Conservation (phyloP, 2,113 vertebrate species). For the Bubalus kerabau region DNA sequence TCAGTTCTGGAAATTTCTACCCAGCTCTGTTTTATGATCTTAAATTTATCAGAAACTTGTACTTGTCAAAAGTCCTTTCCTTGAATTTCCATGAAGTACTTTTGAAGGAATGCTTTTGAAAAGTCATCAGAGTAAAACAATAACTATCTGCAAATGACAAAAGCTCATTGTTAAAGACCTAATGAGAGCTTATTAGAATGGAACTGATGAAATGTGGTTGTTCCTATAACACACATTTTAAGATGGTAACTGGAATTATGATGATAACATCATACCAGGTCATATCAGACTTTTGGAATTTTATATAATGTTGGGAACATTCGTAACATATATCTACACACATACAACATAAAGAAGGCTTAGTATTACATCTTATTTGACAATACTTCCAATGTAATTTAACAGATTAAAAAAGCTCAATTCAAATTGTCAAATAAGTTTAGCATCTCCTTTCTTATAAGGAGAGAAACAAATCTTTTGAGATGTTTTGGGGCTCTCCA, state of each 20-base stretch:
- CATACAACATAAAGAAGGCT: not conserved
- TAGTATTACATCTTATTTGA: not conserved
- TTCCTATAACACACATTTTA: not conserved
- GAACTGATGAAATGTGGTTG: not conserved
- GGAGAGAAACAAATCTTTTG: not conserved
- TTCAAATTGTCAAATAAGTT: not conserved
- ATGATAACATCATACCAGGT: not conserved
- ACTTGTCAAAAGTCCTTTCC: not conserved
- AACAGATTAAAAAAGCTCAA: not conserved
- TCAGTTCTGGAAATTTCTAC: not conserved
- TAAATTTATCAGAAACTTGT: not conserved
- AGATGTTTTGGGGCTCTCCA: not conserved
- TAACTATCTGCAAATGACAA: not conserved
- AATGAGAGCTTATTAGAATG: not conserved
- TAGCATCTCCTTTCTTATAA: not conserved
- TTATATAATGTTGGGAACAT: not conserved
- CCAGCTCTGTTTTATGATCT: not conserved
- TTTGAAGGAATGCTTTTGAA: not conserved
- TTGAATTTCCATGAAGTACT: not conserved
- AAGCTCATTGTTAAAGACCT: not conserved
- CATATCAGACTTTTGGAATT: not conserved
- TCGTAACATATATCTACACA: not conserved
- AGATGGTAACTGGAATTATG: not conserved
- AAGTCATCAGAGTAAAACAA: not conserved
- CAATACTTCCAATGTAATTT: not conserved